Base-by-base conservation (phyloP, 2,888 invertebrate species). In the Leptarthrus brevirostris region DNA sequence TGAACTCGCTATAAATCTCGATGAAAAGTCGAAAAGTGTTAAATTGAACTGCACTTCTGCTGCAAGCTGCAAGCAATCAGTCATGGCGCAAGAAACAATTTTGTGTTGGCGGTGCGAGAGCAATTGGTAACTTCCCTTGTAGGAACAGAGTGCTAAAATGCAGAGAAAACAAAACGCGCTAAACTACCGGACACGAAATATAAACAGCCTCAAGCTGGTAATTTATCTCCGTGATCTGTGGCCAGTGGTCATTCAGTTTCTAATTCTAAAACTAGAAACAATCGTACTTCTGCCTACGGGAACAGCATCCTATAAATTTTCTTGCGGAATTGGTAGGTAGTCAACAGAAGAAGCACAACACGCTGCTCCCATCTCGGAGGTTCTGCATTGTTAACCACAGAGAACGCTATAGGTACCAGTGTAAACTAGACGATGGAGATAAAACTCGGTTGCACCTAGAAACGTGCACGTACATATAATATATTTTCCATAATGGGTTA, bases 261-360 rank as follows among this genome's bases (percentile, higher is more conserved):
- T 53, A 53, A 53, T 53, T 53, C 24, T 53, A 53, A 2, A 22
- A 10, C 53, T 53, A 53, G 53, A 53, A 53, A 53, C 53, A 53
- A 24, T 20, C 24, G 53, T 53, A 22, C 8, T 24, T 6, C n/a
- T 53, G 22, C 22, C 53, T 22, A 53, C 53, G 22, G 24, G 1
- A 8, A 8, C 1, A 8, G 20, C 53, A 53, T 53, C 53, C 53
- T 53, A 53, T 53, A 53, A 53, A 53, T 53, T 22, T 53, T 24
- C 53, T 12, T 53, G 53, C 24, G 3, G 22, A 53, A 53, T 53
- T 53, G 22, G 53, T 53, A 22, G 53, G 22, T 24, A 8, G 49
- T 20, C 18, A n/a, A 53, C 18, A 49, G 24, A 20, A 12, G 40
- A 40, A 40, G 22, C 10, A 53, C 22, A 53, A 53, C 53, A 24